A percentile compares a stretch with the other conserved stretches of the same genome.
These are phyloP conservation scores for Dynastes tityus DNA, from an alignment of 2,888 invertebrate species.

Conservation along the genomic window DNA sequence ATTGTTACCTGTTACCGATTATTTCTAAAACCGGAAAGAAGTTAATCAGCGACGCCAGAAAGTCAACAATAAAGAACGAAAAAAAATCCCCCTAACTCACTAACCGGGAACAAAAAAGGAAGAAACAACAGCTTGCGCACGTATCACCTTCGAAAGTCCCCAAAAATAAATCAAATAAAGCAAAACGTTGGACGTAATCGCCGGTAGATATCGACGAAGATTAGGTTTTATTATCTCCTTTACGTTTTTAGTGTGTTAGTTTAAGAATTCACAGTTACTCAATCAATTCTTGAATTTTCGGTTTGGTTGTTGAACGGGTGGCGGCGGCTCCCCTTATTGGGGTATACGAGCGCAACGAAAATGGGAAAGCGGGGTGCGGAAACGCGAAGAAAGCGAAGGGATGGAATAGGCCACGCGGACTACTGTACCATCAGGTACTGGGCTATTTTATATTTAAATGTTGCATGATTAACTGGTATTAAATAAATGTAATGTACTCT, in stretches of 20 bases:
- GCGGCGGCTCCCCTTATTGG: slow-evolving; percentile 10
- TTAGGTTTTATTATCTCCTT: slow-evolving; percentile 43
- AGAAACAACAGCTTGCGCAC: slow-evolving; percentile 40
- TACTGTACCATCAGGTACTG: slow-evolving; percentile 69
- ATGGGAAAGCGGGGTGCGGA: slow-evolving; percentile 33
- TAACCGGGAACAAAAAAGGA: slow-evolving; percentile 13
- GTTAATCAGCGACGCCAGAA: slow-evolving; percentile 25
- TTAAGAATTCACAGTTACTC: slow-evolving; percentile 51
- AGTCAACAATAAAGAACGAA: slow-evolving; percentile 20
- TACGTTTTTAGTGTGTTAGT: slow-evolving; percentile 42
- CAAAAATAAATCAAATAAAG: slow-evolving; percentile 44
- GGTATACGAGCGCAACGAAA: slow-evolving; percentile 24
- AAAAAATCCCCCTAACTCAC: slow-evolving; percentile 8
- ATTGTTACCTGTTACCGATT: slow-evolving; percentile 17
- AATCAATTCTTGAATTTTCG: slow-evolving; percentile 55
- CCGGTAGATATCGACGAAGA: slow-evolving; percentile 46
- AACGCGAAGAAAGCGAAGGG: slow-evolving; percentile 19
- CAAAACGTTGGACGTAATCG: slow-evolving; percentile 41
- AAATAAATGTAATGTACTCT: slow-evolving; percentile 71
- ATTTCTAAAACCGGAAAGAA: slow-evolving; percentile 34
- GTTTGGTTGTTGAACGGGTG: slow-evolving; percentile 52
- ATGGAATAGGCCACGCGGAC: slow-evolving; percentile 38
- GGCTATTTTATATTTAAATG: slow-evolving; percentile 72
- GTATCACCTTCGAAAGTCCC: slow-evolving; percentile 28
- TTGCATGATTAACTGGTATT: slow-evolving; percentile 72